These are phyloP conservation scores for Ptychobarbus kaznakovi DNA, from an alignment of 2,797 vertebrate species.

Conservation along the genomic window DNA sequence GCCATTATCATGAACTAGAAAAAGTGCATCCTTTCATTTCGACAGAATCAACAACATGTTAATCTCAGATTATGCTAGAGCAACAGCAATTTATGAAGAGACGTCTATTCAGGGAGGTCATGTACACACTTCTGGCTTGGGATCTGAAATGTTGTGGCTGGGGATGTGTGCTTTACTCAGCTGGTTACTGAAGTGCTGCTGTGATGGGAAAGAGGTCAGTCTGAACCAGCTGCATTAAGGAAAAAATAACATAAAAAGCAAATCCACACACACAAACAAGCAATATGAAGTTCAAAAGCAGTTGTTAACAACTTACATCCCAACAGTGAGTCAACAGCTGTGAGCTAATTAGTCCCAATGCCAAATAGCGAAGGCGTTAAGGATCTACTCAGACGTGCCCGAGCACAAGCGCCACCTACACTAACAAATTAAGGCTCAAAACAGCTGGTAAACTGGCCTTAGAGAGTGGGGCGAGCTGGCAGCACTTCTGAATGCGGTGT, in stretches of 20 bases:
- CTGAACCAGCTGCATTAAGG: slow-evolving; percentile 26
- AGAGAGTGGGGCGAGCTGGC: slow-evolving; percentile 65
- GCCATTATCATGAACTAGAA: not conserved
- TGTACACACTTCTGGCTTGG: not conserved
- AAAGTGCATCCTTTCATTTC: not conserved
- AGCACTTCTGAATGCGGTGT: slow-evolving; percentile 46
- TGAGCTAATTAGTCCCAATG: slow-evolving; percentile 52
- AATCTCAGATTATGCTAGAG: not conserved
- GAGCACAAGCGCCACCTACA: slow-evolving; percentile 54
- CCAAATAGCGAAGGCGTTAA: slow-evolving; percentile 44
- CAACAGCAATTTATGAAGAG: not conserved
- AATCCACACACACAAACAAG: slow-evolving; percentile 20
- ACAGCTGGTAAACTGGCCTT: slow-evolving; percentile 70
- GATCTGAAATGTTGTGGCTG: not conserved
- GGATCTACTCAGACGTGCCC: slow-evolving; percentile 34
- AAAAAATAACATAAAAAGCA: slow-evolving; percentile 31
- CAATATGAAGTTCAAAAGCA: slow-evolving; percentile 27
- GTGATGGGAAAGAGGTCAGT: slow-evolving; percentile 32
- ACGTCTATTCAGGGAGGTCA: not conserved
- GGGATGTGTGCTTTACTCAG: not conserved
- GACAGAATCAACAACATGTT: not conserved
- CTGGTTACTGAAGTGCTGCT: slow-evolving; percentile 3
- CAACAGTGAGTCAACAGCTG: slow-evolving; percentile 50
- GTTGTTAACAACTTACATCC: slow-evolving; percentile 37
- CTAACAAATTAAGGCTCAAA: slow-evolving; percentile 62